phyloP scores from a whole-genome alignment of 2,797 vertebrate species.

The Helarctos malayanus region DNA sequence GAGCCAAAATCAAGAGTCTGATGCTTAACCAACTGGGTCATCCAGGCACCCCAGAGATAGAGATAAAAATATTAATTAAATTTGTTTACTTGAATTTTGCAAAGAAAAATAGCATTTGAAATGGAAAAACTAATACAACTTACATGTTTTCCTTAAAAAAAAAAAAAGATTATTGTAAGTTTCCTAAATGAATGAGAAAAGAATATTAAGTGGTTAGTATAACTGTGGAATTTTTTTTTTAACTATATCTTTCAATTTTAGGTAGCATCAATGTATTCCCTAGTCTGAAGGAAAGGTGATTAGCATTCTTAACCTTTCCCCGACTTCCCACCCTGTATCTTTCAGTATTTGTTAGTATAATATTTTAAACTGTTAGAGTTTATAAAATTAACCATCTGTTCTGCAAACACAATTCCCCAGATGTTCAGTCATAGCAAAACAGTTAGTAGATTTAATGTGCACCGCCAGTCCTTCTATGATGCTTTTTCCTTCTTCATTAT shows the following conservation, averaged over 20 bases:
- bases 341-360: slow-evolving; percentile 60
- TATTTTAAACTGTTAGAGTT: slow-evolving; percentile 61
- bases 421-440: slow-evolving; percentile 63
- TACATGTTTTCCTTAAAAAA: background rate
- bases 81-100: background rate
- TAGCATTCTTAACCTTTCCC: background rate
- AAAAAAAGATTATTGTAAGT: background rate
- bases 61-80: background rate
- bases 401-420: background rate
- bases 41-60: background rate
- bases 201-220: background rate
- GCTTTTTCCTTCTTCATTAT: slow-evolving; percentile 53
- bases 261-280: background rate
- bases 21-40: background rate
- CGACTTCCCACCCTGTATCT: background rate
- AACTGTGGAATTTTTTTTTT: background rate
- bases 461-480: background rate
- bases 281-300: background rate
- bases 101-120: background rate
- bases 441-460: slow-evolving; percentile 53
- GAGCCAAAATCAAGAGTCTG: background rate
- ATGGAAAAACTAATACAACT: background rate
- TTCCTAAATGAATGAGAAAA: slow-evolving; percentile 10
- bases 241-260: background rate
- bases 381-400: slow-evolving; percentile 70